Percentiles rank a stretch among this genome's conserved stretches.
Conservation (phyloP, 2,888 invertebrate species). For the Ctena decussata region DNA sequence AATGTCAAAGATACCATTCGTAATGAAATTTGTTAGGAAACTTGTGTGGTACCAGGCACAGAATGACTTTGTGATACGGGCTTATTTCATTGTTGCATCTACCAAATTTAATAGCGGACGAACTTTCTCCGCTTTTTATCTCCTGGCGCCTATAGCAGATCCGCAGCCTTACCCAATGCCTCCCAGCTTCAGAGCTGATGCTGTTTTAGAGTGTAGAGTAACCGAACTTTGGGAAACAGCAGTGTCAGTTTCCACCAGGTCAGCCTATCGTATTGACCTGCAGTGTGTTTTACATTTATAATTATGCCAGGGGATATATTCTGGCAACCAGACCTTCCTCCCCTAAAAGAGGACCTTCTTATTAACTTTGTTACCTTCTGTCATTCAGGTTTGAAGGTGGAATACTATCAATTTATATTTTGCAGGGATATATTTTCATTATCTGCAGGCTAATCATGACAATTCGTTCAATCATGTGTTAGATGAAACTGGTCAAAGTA, state of each 20-base stretch:
- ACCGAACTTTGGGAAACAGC: not conserved
- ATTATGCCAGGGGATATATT: not conserved
- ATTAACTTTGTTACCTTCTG: conserved; percentile 12
- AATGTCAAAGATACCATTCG: conserved; percentile 17
- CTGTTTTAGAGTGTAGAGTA: not conserved
- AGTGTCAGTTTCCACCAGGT: not conserved
- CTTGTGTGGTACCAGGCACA: conserved; percentile 11
- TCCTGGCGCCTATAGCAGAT: not conserved
- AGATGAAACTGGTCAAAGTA: not conserved
- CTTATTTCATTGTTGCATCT: not conserved
- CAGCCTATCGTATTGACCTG: not conserved
- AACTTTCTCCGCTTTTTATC: not conserved
- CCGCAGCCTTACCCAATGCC: not conserved
- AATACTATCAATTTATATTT: conserved; percentile 24
- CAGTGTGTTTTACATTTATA: not conserved
- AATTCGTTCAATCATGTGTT: not conserved
- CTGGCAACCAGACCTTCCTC: not conserved
- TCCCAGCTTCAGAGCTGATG: not conserved
- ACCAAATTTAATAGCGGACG: not conserved
- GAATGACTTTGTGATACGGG: conserved; percentile 16
- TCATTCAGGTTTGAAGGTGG: not conserved
- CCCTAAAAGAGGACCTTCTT: not conserved
- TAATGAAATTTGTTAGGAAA: conserved; percentile 32
- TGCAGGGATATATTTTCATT: conserved; percentile 7
- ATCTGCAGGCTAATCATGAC: not conserved